Evolutionary conservation across 1,140 invertebrate genomes (phyloP).

Genomic region (Drosophila seguyi): DNA sequence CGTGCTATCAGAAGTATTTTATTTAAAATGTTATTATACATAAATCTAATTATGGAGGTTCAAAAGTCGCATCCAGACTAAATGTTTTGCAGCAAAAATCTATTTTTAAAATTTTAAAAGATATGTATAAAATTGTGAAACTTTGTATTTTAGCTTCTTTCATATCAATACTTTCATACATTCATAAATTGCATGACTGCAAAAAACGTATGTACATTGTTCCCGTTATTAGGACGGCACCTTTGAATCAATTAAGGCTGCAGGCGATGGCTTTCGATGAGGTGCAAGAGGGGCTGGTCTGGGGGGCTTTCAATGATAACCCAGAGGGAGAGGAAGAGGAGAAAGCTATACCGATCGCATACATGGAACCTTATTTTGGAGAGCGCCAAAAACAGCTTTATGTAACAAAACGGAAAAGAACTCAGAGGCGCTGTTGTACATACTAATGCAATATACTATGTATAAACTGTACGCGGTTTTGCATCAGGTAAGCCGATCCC

Average conservation of each 20-base stretch:
- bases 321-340: conserved; percentile 1
- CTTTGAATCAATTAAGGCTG: conserved; percentile 71
- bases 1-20: background rate
- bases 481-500: conserved; percentile 45
- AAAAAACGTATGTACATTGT: background rate
- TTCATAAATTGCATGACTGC: conserved; percentile 6
- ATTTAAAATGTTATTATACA: background rate
- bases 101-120: conserved; percentile 5
- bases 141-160: background rate
- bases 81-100: background rate
- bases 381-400: conserved; percentile 26
- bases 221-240: conserved; percentile 41
- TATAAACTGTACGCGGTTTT: conserved; percentile 38
- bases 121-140: conserved; percentile 3
- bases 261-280: conserved; percentile 46
- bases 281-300: conserved; percentile 43
- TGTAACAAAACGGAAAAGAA: background rate
- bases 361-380: conserved; percentile 12
- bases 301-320: conserved; percentile 3
- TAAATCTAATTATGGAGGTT: background rate
- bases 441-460: conserved; percentile 22
- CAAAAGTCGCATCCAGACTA: background rate
- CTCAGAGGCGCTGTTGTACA: conserved; percentile 6
- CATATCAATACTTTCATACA: background rate
- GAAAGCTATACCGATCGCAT: background rate